phyloP scores from a whole-genome alignment of 2,113 vertebrate genomes.

The Scomber scombrus region DNA sequence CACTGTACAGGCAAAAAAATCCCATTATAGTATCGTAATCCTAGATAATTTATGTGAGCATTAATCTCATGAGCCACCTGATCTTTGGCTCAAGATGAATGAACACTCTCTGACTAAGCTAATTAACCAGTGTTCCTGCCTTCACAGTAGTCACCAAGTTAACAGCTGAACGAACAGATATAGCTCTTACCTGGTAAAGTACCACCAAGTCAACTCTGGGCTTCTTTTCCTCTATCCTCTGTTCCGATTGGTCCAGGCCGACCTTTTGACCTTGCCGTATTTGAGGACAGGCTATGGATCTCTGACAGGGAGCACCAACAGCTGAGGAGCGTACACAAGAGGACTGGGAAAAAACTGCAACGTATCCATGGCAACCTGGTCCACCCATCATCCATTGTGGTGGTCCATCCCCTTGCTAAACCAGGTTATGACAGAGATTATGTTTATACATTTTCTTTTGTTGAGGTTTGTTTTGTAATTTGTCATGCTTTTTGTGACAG shows the following conservation, averaged over 20 bases:
- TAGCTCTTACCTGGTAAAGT: background rate
- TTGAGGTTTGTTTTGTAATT: too few relatives aligned
- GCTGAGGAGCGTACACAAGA: slow-evolving; percentile 89
- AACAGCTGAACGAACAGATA: background rate
- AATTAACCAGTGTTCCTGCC: background rate
- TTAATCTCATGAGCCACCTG: background rate
- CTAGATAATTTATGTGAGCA: background rate
- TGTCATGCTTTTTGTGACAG: too few relatives aligned
- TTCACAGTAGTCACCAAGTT: background rate
- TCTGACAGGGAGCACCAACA: slow-evolving; percentile 88
- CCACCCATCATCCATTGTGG: slow-evolving; percentile 89
- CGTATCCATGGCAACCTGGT: slow-evolving; percentile 87
- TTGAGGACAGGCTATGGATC: slow-evolving; percentile 93
- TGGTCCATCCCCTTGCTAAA: slow-evolving; percentile 93
- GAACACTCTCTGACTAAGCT: too few relatives aligned
- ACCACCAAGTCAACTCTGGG: background rate
- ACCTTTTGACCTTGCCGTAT: slow-evolving; percentile 90
- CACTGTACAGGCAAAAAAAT: background rate
- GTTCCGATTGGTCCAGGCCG: slow-evolving; percentile 80
- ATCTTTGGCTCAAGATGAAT: background rate
- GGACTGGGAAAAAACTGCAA: slow-evolving; percentile 85
- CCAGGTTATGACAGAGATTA: slow-evolving; percentile 85
- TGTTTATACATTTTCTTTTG: background rate
- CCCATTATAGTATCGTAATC: accelerated
- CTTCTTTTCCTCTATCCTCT: background rate